Base-by-base conservation (phyloP, 2,113 vertebrate genomes). In the Sphaerodactylus townsendi region DNA sequence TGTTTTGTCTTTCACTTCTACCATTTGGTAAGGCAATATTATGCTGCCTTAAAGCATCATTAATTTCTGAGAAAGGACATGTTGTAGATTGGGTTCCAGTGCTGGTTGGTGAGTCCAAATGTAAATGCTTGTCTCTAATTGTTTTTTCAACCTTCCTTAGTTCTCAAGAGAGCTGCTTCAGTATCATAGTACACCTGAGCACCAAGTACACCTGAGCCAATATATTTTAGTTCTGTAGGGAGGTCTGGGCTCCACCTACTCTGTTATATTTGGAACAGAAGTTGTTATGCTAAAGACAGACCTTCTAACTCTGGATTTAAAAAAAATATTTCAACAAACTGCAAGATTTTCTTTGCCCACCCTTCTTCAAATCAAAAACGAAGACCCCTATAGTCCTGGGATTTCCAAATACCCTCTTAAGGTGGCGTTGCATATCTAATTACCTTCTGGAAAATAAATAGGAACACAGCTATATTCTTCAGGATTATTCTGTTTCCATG, bases 21-120 rank as follows among this genome's bases (percentile, higher is more conserved):
- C 23, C 48, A 17, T 74, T 19, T 28, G 33, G 10, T 66, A 28
- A 44, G 35, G 44, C 48, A 56, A 28, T 30, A 33, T 8, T 65
- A 73, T 72, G 10, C 41, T 15, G 65, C 10, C 10, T 17, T 89
- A 59, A 83, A 85, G 46, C 82, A 77, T 89, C 86, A 82, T 82
- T 19, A 86, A 19, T 30, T 73, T 79, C 9, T 71, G 13, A 73
- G 0, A 0, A 56, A 30, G 9, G 2, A 68, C 5, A 28, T 14
- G 10, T 19, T 28, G 17, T 15, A 62, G 23, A 3, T 56, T 10
- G 17, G 66, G 53, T 82, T 84, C 25, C 28, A 35, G 37, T 23
- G 1, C 1, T 89, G 59, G 23, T 73, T 62, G 23, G 15, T 79
- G 71, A 56, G 68, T 85, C 71, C 50, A 76, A 53, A 78, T 33